These are phyloP conservation scores for Actinernus sp. DNA, from an alignment of 92 coral and sea anemone species.

Conservation along the genomic window DNA sequence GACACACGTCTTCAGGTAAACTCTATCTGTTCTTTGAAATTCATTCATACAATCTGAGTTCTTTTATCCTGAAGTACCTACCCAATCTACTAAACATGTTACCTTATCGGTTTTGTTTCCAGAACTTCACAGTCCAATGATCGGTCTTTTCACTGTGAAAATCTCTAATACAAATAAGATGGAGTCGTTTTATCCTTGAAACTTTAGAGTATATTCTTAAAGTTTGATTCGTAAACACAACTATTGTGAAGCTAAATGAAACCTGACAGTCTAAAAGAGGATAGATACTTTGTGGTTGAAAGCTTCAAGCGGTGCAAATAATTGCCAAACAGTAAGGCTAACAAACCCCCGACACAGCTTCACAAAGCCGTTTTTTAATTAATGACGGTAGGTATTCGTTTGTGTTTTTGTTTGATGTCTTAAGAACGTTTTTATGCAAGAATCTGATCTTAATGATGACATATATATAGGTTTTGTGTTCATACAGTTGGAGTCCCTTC, in stretches of 20 bases:
- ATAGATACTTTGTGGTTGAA: not conserved
- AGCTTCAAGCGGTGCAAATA: not conserved
- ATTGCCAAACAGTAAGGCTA: not conserved
- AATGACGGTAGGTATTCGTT: no score
- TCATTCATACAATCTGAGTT: not conserved
- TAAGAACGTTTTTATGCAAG: no score
- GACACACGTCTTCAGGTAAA: not conserved
- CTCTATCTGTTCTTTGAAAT: not conserved
- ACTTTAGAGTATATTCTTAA: not conserved
- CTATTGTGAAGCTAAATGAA: not conserved
- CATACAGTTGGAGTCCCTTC: no score
- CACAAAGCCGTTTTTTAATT: not conserved
- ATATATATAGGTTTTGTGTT: no score
- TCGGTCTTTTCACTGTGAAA: not conserved
- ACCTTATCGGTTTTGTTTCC: not conserved
- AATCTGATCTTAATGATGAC: no score
- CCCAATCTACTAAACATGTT: no score
- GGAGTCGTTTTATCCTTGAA: not conserved
- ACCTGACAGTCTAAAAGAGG: no score
- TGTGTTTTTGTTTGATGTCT: no score
- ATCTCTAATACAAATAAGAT: not conserved
- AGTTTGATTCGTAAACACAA: constrained; percentile 2
- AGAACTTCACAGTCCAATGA: not conserved
- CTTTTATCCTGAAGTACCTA: no score
- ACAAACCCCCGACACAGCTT: not conserved